Base-by-base conservation (phyloP, 64 coral and sea anemone species). In the Acropora tenuis region DNA sequence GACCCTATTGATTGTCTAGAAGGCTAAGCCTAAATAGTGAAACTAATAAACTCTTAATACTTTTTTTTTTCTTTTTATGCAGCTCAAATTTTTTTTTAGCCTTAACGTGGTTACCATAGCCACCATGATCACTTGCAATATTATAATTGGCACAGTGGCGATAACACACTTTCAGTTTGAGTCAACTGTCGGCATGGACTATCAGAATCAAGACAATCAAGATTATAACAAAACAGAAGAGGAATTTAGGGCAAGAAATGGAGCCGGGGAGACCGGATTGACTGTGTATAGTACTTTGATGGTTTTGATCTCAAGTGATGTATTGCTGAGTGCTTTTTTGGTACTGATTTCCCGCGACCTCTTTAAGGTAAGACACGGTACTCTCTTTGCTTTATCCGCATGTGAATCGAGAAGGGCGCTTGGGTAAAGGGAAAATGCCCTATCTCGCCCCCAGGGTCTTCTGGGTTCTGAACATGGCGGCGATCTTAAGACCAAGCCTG, bases 41-140 rank as follows among this genome's bases (percentile, higher is more conserved):
- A 30, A 30, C 30, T 30, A 30, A 30, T 30, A 30, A 30, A 30
- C 30, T 0, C 30, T 30, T 30, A 30, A 30, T 30, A 0, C 30
- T 30, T 30, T 30, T 78, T 13, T 47, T 50, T 49, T 0, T 73
- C 5, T 1, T 20, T 13, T 47, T 58, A 78, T 68, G 15, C 82
- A 92, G 90, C 41, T 92, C 48, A 74, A 73, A 6, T 18, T 49
- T 45, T 92, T 92, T n/a, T 10, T 92, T 47, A 82, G 90, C 18
- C 86, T 49, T 43, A 86, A 55, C 7, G 43, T 85, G 41, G 80
- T 86, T 78, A 72, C 71, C 16, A 69, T 92, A 19, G 80, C 86
- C n/a, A 30, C 75, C 5, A 43, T 92, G 41, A 18, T n/a, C 6
- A 76, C 86, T 53, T 92, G 90, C 60, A 19, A 6, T 52, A 76